Evolutionary conservation across 2,797 vertebrate genomes (phyloP), one percentile per base, ranked within the genome.

Genomic region (Acanthurus tractus): DNA sequence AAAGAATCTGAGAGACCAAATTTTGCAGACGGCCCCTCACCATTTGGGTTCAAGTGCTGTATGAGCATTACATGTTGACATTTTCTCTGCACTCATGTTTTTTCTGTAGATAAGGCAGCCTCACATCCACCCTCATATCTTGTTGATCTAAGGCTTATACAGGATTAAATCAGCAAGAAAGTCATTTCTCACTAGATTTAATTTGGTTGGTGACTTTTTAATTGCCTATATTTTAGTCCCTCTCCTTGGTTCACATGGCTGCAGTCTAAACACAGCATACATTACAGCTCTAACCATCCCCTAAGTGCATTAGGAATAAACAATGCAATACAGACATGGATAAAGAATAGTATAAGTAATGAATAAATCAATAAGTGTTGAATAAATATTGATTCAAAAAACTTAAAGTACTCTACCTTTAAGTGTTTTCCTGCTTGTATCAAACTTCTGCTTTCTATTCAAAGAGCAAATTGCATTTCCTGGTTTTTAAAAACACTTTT

Each of bases 131-230:
- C 52, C 65, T 55, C 75, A 76, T 67, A 78, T 80, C 67, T 67
- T 74, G 79, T 73, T 84, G 56, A 79, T 89, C 78, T 69, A 55
- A 81, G 73, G 55, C 45, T 79, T 68, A 58, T 40, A 67, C 18
- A n/a, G 53, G 64, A 73, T 84, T 65, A 70, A 84, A 69, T 80
- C 57, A 81, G 66, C 76, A 81, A 63, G 36, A 67, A 65, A 74
- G 42, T 77, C 3, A 56, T 87, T 77, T 84, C 67, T 89, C 75
- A 79, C 64, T 46, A 12, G 70, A 77, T 80, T 83, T 66, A 65
- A 84, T 84, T 84, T 73, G 34, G 23, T 40, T 46, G 13, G 62
- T 68, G 82, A 84, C 88, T 81, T 88, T 79, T 83, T 84, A 86
- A 88, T 92, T 70, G 72, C 63, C 81, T 63, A 75, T 88, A 78